Conservation (phyloP, 1,140 invertebrate species). For the Heliconius eleuchia region DNA sequence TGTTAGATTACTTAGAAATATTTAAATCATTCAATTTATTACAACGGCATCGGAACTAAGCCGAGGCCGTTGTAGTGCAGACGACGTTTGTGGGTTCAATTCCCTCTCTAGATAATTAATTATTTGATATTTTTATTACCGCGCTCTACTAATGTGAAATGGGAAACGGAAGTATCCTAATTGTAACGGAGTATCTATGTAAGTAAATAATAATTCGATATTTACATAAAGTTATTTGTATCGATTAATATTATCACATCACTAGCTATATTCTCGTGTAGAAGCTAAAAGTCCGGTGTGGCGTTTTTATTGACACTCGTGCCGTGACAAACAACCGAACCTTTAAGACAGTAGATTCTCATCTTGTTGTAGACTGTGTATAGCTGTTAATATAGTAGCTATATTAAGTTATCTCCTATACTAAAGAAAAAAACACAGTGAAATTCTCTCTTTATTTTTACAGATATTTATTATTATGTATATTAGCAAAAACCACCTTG, state of each 20-base stretch:
- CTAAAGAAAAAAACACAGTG: neutral
- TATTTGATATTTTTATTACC: no score
- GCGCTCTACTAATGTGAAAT: no score
- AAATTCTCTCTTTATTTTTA: neutral
- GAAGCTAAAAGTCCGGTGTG: constrained; percentile 74
- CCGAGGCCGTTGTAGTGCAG: no score
- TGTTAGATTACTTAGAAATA: no score
- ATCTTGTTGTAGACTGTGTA: neutral
- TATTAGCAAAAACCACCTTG: no score
- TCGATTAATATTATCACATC: constrained; percentile 36
- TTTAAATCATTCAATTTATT: no score
- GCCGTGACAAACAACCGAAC: constrained; percentile 72
- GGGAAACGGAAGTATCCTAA: no score
- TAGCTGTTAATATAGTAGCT: neutral
- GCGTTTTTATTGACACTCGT: constrained; percentile 80
- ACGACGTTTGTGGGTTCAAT: no score
- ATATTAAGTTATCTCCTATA: neutral
- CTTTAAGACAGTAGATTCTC: constrained; percentile 36
- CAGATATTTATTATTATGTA: no score
- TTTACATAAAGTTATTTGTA: neutral
- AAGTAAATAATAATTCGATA: neutral
- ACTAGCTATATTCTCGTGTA: constrained; percentile 57
- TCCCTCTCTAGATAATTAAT: no score
- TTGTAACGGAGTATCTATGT: no score
- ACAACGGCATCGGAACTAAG: no score